phyloP scores from a whole-genome alignment of 1,140 invertebrate species.

The Trichoplusia ni region DNA sequence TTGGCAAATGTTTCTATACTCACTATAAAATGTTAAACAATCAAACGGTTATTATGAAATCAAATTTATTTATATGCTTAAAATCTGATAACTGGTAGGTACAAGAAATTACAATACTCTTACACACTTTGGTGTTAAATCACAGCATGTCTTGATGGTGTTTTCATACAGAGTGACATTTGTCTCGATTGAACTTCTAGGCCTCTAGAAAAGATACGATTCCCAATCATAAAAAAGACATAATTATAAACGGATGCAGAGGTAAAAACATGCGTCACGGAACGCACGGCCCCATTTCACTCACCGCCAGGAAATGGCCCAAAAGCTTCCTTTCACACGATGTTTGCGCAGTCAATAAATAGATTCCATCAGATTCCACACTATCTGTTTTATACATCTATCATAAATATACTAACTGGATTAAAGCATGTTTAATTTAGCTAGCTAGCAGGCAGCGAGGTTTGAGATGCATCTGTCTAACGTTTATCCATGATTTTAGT shows the following conservation, averaged over 20 bases:
- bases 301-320: conserved; percentile 68
- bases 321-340: conserved; percentile 71
- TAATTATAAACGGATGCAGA: conserved; percentile 68
- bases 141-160: too few species aligned
- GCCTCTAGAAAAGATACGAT: not conserved
- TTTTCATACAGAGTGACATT: too few species aligned
- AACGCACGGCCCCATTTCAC: conserved; percentile 68
- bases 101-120: too few species aligned
- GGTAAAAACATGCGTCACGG: conserved; percentile 72
- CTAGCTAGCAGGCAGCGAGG: not conserved
- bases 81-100: too few species aligned
- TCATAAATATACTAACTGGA: conserved; percentile 45
- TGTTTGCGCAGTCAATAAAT: conserved; percentile 77
- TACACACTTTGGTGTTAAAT: too few species aligned
- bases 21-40: too few species aligned
- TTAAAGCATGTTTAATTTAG: conserved; percentile 7
- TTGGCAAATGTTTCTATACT: too few species aligned
- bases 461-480: too few species aligned
- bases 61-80: too few species aligned
- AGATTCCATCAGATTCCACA: conserved; percentile 63
- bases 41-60: too few species aligned
- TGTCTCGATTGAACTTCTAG: not conserved
- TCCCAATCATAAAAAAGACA: conserved; percentile 29
- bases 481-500: too few species aligned
- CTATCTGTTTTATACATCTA: conserved; percentile 55